Percentiles rank a stretch among this genome's conserved stretches.
Evolutionary conservation across 2,113 vertebrate species (phyloP).

Genomic region (Arothron firmamentum): DNA sequence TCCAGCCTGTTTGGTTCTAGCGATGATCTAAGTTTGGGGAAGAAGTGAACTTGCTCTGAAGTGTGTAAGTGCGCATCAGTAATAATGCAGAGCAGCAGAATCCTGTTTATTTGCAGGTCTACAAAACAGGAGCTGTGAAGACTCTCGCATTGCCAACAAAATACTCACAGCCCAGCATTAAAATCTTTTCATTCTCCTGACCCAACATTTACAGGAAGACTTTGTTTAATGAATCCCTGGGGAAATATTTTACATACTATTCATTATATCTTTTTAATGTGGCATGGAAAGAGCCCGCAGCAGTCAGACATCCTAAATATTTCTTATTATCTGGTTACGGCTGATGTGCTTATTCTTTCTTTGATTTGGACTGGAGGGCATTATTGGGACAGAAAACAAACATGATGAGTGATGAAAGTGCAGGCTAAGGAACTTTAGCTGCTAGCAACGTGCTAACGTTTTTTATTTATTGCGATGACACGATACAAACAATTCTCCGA

Average conservation of each 20-base stretch:
- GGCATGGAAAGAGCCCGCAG: background rate
- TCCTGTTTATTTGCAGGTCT: no score
- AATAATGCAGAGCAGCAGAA: background rate
- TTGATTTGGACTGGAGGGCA: background rate
- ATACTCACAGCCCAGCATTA: no score
- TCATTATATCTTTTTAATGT: background rate
- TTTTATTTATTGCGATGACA: no score
- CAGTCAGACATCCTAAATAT: background rate
- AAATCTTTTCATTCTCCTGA: background rate
- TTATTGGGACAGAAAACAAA: conserved; percentile 2
- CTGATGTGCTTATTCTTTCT: background rate
- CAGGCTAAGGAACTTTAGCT: background rate
- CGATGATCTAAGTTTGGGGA: no score
- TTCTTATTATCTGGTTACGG: background rate
- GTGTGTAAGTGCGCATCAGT: background rate
- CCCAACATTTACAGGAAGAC: background rate
- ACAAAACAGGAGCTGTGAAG: no score
- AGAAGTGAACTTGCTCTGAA: conserved; percentile 5
- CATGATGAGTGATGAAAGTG: background rate
- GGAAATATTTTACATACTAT: background rate
- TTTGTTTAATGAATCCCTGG: background rate
- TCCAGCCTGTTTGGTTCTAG: conserved; percentile 17
- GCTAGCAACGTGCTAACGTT: no score
- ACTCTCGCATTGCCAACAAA: no score
- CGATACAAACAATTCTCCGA: no score